These are phyloP conservation scores for Octomys mimax DNA, from an alignment of 2,797 vertebrate species.

Conservation along the genomic window DNA sequence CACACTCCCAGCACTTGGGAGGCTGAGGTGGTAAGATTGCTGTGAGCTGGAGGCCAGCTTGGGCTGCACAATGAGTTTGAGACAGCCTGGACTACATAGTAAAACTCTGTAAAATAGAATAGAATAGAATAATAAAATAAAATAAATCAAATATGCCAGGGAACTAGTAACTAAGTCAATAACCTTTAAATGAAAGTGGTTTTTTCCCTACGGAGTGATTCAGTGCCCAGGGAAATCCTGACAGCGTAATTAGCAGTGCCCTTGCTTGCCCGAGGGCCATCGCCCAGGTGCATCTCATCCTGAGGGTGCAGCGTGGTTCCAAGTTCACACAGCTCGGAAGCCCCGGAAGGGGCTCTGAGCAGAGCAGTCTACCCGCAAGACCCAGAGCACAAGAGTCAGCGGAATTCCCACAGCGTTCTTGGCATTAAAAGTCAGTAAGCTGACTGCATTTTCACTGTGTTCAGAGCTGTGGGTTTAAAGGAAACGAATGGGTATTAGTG, in stretches of 20 bases:
- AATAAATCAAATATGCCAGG: background rate
- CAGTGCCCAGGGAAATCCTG: constrained; percentile 9
- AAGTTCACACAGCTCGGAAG: background rate
- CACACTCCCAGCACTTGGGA: background rate
- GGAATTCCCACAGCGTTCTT: background rate
- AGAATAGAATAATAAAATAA: background rate
- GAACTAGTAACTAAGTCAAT: constrained; percentile 37
- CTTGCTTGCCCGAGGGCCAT: background rate
- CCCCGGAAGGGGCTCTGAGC: background rate
- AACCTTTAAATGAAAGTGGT: constrained; percentile 30
- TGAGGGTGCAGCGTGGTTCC: background rate
- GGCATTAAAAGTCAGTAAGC: constrained; percentile 39
- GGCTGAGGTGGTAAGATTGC: background rate
- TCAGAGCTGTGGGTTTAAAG: constrained; percentile 29
- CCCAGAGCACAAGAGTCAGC: background rate
- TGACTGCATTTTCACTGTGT: background rate
- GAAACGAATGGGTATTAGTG: background rate
- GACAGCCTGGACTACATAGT: background rate
- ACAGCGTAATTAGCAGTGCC: background rate
- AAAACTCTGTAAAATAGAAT: background rate
- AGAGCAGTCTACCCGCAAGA: background rate
- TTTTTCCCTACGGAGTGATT: background rate
- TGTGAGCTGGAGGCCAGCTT: background rate
- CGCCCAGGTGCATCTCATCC: background rate
- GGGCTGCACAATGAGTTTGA: background rate